Base-by-base conservation (phyloP, 2,797 vertebrate species). In the Nannoperca obscura region DNA sequence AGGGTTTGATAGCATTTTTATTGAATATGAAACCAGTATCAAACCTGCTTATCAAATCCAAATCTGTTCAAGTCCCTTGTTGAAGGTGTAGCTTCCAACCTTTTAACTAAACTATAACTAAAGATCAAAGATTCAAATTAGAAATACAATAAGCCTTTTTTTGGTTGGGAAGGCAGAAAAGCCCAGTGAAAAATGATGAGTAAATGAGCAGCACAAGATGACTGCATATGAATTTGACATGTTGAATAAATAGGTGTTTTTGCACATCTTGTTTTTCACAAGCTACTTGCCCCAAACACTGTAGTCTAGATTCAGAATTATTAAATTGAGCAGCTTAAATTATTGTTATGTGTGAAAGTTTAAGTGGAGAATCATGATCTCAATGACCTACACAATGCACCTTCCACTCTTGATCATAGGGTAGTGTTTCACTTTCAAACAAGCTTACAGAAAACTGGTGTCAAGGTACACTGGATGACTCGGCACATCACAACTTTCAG, bases 201-300 rank as follows among this genome's bases (percentile, higher is more conserved):
- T n/a, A n/a, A n/a, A 5, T 12, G 30, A 53, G 54, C 17, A 42
- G 22, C 47, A 64, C 3, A 67, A 42, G 32, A 75, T 40, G 15
- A n/a, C 7, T 17, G 19, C 24, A 2, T 36, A 36, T 36, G 64
- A 53, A 34, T 55, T 69, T 52, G 49, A 78, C 58, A 15, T 19
- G 50, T 20, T 38, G 32, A 67, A 20, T 65, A 14, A 46, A 55
- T 61, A 67, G 38, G 20, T 42, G 6, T 46, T 46, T 65, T 59
- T 66, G 7, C 27, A 57, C 32, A 66, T 40, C 38, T 13, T 40
- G 12, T 42, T 42, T 42, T 42, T 42, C 3, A 67, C 46, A 14
- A 66, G 9, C 13, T 38, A 38, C 32, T 17, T 19, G 13, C n/a
- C 9, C 17, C 10, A 27, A 42, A 40, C 22, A 22, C 32, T 36